Evolutionary conservation across 2,113 vertebrate species (phyloP), one percentile per base, ranked within the genome.

Genomic region (Arvicanthis niloticus): DNA sequence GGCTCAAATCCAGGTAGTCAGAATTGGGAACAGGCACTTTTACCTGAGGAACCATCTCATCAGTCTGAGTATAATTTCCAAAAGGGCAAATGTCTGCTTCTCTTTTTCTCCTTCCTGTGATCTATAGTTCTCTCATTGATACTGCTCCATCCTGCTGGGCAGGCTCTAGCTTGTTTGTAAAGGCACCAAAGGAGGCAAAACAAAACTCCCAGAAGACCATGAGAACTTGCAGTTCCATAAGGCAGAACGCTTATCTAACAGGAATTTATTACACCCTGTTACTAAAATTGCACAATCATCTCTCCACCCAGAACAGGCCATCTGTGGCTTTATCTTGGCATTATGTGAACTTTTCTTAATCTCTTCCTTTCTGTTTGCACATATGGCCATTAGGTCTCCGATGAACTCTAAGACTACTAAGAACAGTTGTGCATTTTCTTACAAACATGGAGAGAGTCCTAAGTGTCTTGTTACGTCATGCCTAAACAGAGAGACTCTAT

Each of bases 391-490:
- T 51, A 91, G 34, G 72, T 40, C 3, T 81, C 73, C 86, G 51
- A 91, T 85, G 31, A 75, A 89, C 37, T 87, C 78, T 87, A 9
- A 95, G 94, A 95, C 56, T 40, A 78, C 16, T 53, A 89, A 45
- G 4, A 88, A 76, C 31, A 85, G 67, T n/a, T 26, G 11, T 78
- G 40, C 21, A 42, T 16, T 76, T 85, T 92, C 88, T 51, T 92
- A 34, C 87, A 92, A 88, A 96, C 77, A 67, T 17, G 34, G 34
- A 29, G 56, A 40, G n/a, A 60, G 26, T 60, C 37, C 40, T 53
- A 78, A 81, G 34, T 91, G 56, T 93, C 37, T 88, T 67, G 91
- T 3, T 80, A 16, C 3, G 40, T 60, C 78, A 24, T 42, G 67
- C 51, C 62, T 65, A 45, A 88, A 97, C 86, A 89, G 15, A 40